Evolutionary conservation across 2,797 vertebrate genomes (phyloP).

Genomic region (Rhynchotus rufescens): DNA sequence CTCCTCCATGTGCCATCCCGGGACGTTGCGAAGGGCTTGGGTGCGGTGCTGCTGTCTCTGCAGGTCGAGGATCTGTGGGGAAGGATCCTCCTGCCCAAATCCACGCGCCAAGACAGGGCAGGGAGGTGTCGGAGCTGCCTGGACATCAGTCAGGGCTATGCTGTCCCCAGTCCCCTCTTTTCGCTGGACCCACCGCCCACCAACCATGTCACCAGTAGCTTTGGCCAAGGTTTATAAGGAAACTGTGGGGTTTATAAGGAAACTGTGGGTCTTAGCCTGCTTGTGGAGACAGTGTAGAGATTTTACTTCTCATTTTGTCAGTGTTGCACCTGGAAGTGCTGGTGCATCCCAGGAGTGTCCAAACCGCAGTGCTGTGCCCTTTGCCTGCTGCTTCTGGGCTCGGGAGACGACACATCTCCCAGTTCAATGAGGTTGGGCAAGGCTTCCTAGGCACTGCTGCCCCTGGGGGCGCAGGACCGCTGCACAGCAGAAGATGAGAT

Average conservation of each 20-base stretch:
- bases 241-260: neutral
- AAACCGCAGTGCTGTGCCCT: accelerated
- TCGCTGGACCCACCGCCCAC: neutral
- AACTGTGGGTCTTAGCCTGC: neutral
- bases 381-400: neutral
- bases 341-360: neutral
- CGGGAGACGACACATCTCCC: neutral
- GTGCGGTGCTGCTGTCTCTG: neutral
- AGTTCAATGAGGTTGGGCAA: neutral
- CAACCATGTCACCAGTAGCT: neutral
- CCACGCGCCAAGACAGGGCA: neutral
- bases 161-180: neutral
- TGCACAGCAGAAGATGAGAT: neutral
- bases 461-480: neutral
- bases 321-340: neutral
- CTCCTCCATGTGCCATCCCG: neutral
- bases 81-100: neutral
- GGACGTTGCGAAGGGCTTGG: neutral
- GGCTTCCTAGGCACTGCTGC: neutral
- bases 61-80: neutral
- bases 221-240: neutral
- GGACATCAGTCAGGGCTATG: neutral
- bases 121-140: neutral
- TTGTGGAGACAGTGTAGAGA: neutral
- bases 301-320: neutral